Conservation (phyloP, 2,888 invertebrate species). For the Drosophila birchii region DNA sequence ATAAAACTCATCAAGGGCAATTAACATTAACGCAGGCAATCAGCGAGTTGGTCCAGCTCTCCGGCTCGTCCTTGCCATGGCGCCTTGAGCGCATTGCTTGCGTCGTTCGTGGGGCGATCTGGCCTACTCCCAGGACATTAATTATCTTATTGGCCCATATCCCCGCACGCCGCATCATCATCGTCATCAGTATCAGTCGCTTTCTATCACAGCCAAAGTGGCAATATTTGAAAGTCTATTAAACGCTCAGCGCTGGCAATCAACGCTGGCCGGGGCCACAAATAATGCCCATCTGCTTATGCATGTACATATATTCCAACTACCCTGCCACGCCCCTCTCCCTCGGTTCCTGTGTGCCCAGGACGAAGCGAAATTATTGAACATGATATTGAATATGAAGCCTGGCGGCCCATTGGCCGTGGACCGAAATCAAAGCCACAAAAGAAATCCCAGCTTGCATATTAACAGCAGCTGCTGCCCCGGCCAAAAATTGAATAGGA, state of each 20-base stretch:
- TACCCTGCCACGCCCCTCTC: neutral
- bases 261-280: constrained; percentile 49
- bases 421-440: constrained; percentile 73
- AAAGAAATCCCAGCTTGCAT: constrained; percentile 78
- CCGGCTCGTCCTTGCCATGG: constrained; percentile 34
- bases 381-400: constrained; percentile 74
- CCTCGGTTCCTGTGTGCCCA: constrained; percentile 8
- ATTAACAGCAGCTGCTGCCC: constrained; percentile 74
- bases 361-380: constrained; percentile 65
- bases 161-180: constrained; percentile 12
- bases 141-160: constrained; percentile 65
- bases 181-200: neutral
- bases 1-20: constrained; percentile 80
- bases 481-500: constrained; percentile 46
- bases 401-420: constrained; percentile 12
- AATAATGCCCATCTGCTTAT: constrained; percentile 48
- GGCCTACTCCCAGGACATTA: constrained; percentile 66
- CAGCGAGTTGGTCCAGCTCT: constrained; percentile 49
- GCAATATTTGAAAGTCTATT: constrained; percentile 80
- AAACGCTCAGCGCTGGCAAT: constrained; percentile 57
- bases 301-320: constrained; percentile 8
- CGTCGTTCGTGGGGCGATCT: constrained; percentile 5
- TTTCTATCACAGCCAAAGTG: constrained; percentile 54
- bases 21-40: constrained; percentile 79
- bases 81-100: constrained; percentile 52